phyloP scores from a whole-genome alignment of 2,797 vertebrate species.

The Harpagifer antarcticus region DNA sequence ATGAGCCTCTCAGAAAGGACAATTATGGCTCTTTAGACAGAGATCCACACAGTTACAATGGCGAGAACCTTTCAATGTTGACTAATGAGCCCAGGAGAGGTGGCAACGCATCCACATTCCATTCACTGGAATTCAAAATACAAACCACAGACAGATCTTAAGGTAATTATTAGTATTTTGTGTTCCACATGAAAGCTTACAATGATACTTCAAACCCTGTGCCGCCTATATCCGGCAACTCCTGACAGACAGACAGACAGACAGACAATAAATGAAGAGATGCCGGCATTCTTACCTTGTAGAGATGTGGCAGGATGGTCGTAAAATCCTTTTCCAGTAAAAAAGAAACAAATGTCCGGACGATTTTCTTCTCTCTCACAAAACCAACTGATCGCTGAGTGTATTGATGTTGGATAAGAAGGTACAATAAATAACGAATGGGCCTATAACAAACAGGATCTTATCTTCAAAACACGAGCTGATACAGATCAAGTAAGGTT shows the following conservation, averaged over 20 bases:
- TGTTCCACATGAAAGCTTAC: accelerated
- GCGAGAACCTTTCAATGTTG: neutral
- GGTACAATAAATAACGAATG: neutral
- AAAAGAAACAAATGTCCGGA: conserved; percentile 37
- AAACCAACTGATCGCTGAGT: conserved; percentile 44
- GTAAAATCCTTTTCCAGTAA: conserved; percentile 56
- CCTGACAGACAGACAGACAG: conserved; percentile 15
- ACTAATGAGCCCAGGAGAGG: neutral
- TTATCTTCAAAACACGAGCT: neutral
- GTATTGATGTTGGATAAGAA: neutral
- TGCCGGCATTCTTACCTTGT: conserved; percentile 75
- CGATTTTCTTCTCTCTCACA: conserved; percentile 15
- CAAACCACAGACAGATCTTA: neutral
- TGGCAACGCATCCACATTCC: neutral
- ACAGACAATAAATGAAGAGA: conserved; percentile 1
- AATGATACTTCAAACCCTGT: neutral
- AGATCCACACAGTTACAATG: neutral
- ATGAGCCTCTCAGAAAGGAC: conserved; percentile 13
- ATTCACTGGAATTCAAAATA: neutral
- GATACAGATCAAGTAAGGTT: neutral
- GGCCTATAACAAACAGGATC: neutral
- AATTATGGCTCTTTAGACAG: neutral
- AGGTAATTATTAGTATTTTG: accelerated
- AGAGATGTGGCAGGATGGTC: conserved; percentile 35
- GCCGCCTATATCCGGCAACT: conserved; percentile 33